Percentiles rank a stretch among this genome's conserved stretches.
phyloP scores from a whole-genome alignment of 2,797 vertebrate genomes.

The Gallinago stenura region DNA sequence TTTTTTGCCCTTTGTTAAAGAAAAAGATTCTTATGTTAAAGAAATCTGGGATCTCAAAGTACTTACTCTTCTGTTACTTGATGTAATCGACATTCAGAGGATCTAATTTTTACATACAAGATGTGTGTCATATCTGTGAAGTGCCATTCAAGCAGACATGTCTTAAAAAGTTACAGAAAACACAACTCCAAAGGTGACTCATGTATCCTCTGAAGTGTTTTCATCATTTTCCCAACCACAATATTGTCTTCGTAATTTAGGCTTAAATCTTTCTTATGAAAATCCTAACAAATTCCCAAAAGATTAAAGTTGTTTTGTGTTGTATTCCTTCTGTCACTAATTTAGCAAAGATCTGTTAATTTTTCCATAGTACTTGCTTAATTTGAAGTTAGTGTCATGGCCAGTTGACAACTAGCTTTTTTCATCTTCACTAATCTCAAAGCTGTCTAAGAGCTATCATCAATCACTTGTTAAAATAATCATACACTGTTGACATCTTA shows the following conservation, averaged over 20 bases:
- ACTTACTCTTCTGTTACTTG: neutral
- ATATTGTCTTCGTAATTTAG: neutral
- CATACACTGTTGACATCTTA: neutral
- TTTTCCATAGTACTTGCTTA: neutral
- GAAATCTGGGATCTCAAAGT: neutral
- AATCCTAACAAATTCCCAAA: neutral
- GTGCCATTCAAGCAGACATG: accelerated
- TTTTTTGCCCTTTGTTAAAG: neutral
- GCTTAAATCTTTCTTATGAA: neutral
- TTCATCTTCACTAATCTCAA: neutral
- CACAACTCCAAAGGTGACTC: neutral
- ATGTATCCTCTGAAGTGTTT: neutral
- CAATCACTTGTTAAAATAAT: slow-evolving; percentile 31
- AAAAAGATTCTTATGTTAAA: neutral
- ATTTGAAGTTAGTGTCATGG: neutral
- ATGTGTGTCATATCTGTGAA: neutral
- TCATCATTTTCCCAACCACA: neutral
- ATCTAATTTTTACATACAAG: neutral
- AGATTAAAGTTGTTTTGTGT: neutral
- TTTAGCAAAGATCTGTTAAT: neutral
- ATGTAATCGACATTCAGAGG: neutral
- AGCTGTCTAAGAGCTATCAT: neutral
- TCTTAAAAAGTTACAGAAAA: neutral
- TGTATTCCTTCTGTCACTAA: neutral
- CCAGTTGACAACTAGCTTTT: neutral